Evolutionary conservation across 2,797 vertebrate genomes (phyloP).

Genomic region (Notolepis coatsorum): DNA sequence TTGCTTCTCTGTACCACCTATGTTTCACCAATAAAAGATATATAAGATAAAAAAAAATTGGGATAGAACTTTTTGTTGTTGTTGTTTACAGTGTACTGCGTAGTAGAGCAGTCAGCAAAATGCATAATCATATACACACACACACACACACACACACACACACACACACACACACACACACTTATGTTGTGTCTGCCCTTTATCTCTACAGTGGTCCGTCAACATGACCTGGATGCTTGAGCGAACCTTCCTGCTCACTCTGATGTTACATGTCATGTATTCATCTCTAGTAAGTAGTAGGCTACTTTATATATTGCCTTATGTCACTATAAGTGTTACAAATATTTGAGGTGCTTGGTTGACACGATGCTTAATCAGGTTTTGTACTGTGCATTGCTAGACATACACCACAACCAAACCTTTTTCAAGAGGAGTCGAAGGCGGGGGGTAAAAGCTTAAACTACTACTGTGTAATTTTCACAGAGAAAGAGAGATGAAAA

Average conservation of each 20-base stretch:
- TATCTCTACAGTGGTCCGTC: slow-evolving; percentile 18
- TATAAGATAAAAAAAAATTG: too few relatives aligned
- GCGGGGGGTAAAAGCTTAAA: slow-evolving; percentile 7
- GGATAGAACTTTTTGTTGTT: neutral
- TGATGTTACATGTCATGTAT: slow-evolving; percentile 56
- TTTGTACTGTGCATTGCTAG: neutral
- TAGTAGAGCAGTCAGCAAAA: too few relatives aligned
- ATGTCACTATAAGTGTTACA: too few relatives aligned
- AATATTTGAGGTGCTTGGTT: too few relatives aligned
- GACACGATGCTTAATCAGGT: too few relatives aligned
- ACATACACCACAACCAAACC: slow-evolving; percentile 22
- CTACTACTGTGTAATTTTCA: too few relatives aligned
- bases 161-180: neutral
- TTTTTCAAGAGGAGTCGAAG: slow-evolving; percentile 35
- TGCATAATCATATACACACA: neutral
- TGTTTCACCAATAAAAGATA: too few relatives aligned
- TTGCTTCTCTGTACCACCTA: too few relatives aligned
- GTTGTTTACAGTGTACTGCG: too few relatives aligned
- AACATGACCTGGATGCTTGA: slow-evolving; percentile 65
- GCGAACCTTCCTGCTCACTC: slow-evolving; percentile 51
- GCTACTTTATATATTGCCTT: too few relatives aligned
- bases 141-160: slow-evolving; percentile 1
- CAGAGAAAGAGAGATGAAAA: too few relatives aligned
- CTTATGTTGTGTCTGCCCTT: neutral
- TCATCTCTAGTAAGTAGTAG: slow-evolving; percentile 66